Percentiles rank a stretch among this genome's conserved stretches.
These are phyloP conservation scores for Tortricodes alternella DNA, from an alignment of 2,888 invertebrate species.

Conservation along the genomic window DNA sequence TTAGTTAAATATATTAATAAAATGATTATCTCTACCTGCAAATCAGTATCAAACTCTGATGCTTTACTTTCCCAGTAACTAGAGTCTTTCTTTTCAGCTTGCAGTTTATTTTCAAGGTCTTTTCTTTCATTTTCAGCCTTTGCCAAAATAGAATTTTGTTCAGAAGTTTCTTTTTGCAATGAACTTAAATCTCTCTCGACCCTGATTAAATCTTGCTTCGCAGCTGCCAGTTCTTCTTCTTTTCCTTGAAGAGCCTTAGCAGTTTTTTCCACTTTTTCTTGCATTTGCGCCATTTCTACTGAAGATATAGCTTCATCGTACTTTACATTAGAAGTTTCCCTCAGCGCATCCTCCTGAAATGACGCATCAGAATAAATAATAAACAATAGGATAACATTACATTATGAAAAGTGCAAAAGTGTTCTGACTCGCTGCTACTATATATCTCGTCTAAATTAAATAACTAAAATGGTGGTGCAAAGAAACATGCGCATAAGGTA, in stretches of 20 bases:
- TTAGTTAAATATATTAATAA: slow-evolving; percentile 10
- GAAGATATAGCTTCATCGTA: slow-evolving; percentile 75
- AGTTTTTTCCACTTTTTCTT: slow-evolving; percentile 67
- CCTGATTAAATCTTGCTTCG: slow-evolving; percentile 63
- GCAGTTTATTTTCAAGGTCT: slow-evolving; percentile 84
- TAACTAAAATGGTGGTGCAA: slow-evolving; percentile 3
- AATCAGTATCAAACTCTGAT: slow-evolving; percentile 83
- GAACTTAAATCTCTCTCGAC: slow-evolving; percentile 73
- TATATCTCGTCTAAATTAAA: background rate
- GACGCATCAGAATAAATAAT: background rate
- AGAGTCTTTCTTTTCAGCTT: slow-evolving; percentile 84
- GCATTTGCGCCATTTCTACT: slow-evolving; percentile 76
- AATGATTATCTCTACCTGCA: slow-evolving; percentile 79
- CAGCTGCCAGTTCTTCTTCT: slow-evolving; percentile 56
- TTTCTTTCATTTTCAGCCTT: slow-evolving; percentile 81
- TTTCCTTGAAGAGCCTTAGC: slow-evolving; percentile 64
- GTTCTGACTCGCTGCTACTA: background rate
- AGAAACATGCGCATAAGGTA: background rate
- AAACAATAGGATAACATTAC: background rate
- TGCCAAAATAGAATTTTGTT: slow-evolving; percentile 68
- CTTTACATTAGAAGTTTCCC: slow-evolving; percentile 72
- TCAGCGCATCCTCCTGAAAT: slow-evolving; percentile 67
- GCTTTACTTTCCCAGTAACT: slow-evolving; percentile 85
- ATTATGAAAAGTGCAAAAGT: background rate
- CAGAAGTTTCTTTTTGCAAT: slow-evolving; percentile 66